These are phyloP conservation scores for Branchellion lobata DNA, from an alignment of 2,888 invertebrate species.

Conservation along the genomic window DNA sequence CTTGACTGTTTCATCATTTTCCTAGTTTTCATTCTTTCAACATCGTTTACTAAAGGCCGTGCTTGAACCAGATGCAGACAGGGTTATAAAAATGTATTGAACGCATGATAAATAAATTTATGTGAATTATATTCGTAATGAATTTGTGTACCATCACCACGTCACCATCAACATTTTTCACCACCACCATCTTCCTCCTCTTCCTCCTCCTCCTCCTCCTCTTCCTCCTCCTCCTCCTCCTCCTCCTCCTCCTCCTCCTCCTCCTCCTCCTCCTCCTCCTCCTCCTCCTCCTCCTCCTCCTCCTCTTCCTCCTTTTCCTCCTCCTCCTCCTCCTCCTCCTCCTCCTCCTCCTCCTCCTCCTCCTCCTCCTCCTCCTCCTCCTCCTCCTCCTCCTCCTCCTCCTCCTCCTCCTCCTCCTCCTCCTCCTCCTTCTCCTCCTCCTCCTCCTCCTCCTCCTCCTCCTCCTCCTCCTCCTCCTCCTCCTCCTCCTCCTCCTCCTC, in stretches of 20 bases:
- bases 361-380: conserved; percentile 8
- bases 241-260: conserved; percentile 38
- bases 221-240: conserved; percentile 36
- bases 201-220: background rate
- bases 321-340: background rate
- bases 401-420: conserved; percentile 17
- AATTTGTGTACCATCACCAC: no score
- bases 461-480: background rate
- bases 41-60: no score
- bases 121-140: no score
- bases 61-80: no score
- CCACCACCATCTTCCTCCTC: background rate
- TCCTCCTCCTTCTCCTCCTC: conserved; percentile 22
- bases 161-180: no score
- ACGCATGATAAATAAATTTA: no score
- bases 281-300: background rate
- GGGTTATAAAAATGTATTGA: no score
- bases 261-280: conserved; percentile 44
- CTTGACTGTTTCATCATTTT: no score
- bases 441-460: background rate
- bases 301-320: background rate
- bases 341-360: background rate
- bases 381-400: background rate
- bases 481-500: background rate
- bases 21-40: no score